Percentiles rank a stretch among this genome's conserved stretches.
These are phyloP conservation scores for Microplitis deprimator DNA, from an alignment of 2,888 invertebrate genomes.

Conservation along the genomic window DNA sequence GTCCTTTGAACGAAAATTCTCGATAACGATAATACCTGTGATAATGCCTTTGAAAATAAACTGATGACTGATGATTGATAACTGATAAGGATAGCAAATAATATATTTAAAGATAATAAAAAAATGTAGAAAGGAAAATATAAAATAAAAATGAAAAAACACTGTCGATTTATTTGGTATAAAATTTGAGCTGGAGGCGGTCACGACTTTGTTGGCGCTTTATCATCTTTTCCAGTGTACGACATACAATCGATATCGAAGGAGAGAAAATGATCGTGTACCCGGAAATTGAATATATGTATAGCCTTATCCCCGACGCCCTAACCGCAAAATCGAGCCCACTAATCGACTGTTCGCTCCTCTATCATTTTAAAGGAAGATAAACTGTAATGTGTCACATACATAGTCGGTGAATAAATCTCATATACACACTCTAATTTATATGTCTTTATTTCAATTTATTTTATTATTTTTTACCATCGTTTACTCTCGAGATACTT, in stretches of 20 bases:
- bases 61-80: not conserved
- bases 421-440: not conserved
- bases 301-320: conserved; percentile 20
- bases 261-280: conserved; percentile 29
- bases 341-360: conserved; percentile 32
- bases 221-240: conserved; percentile 32
- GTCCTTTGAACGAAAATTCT: not conserved
- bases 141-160: not conserved
- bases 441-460: not conserved
- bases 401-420: conserved; percentile 11
- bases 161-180: not conserved
- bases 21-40: not conserved
- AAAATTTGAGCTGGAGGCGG: conserved; percentile 18
- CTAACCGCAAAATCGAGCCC: conserved; percentile 32
- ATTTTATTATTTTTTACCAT: not conserved
- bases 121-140: not conserved
- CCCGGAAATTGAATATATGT: conserved; percentile 33
- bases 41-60: not conserved
- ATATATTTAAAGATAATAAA: not conserved
- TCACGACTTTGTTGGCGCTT: conserved; percentile 26
- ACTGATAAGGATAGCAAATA: not conserved
- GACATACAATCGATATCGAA: conserved; percentile 35
- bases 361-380: conserved; percentile 23
- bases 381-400: conserved; percentile 18
- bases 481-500: not conserved